Base-by-base conservation (phyloP, 2,113 vertebrate species). In the Jaculus jaculus region DNA sequence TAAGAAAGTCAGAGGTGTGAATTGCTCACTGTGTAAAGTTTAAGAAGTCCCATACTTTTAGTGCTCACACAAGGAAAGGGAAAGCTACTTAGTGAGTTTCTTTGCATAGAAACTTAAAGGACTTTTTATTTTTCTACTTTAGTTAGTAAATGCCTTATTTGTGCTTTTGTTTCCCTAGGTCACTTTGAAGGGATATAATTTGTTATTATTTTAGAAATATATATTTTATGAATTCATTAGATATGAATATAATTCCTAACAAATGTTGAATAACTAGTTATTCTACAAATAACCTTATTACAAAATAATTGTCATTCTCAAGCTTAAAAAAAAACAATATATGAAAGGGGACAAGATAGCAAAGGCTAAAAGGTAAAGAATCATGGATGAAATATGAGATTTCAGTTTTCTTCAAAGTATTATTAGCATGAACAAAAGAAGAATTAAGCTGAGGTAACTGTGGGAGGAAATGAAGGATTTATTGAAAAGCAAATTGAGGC, bases 251-350 rank as follows among this genome's bases (percentile, higher is more conserved):
- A 88, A 90, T 82, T 73, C 32, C 73, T 93, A 93, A 75, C 30
- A 74, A 92, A 65, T 77, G 47, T 51, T 96, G 34, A 0, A 28
- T 75, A 95, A 39, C 30, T 34, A 72, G 24, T 51, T 84, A 77
- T 94, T 94, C 89, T 72, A 96, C 68, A 21, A 85, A 42, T 74
- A 91, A 90, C 71, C 75, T 51, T 63, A 90, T 92, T 91, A 80
- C 87, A 61, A 89, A 91, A 87, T 9, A 78, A 85, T 61, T 71
- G 39, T 21, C 28, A 90, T 78, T 65, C n/a, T n/a, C 8, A 95
- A 72, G 11, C 34, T 90, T 92, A 85, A 72, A 47, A 82, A 82
- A 81, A 80, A 63, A 12, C 24, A 47, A 5, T 82, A 39, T 7
- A 42, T 16, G 71, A 83, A 90, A 32, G 77, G 26, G 77, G 84